These are phyloP conservation scores for Adelosebastes latens DNA, from an alignment of 2,797 vertebrate genomes.

Conservation along the genomic window DNA sequence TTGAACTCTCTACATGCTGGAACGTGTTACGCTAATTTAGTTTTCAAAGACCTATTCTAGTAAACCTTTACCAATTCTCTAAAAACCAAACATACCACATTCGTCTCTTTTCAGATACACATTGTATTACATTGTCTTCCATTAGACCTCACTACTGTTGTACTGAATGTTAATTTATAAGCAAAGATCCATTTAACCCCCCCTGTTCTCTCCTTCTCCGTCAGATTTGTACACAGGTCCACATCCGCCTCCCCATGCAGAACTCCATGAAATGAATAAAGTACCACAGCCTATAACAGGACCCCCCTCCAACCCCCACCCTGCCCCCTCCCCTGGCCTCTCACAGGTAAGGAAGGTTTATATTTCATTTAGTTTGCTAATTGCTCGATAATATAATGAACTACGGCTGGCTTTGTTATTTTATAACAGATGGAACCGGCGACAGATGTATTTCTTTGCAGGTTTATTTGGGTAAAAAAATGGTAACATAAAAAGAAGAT, in stretches of 20 bases:
- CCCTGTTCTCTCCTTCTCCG: neutral
- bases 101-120: neutral
- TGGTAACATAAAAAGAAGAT: too few species aligned
- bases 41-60: neutral
- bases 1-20: too few species aligned
- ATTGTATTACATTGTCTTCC: neutral
- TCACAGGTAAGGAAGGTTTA: slow-evolving; percentile 88
- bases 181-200: neutral
- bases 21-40: neutral
- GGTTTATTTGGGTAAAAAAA: too few species aligned
- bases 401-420: too few species aligned
- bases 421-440: too few species aligned
- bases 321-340: slow-evolving; percentile 94
- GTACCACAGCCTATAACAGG: slow-evolving; percentile 96
- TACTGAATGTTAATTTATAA: neutral
- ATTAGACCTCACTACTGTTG: neutral
- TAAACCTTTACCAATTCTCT: neutral
- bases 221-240: slow-evolving; percentile 82
- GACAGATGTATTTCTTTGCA: too few species aligned
- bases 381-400: too few species aligned
- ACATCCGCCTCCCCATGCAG: slow-evolving; percentile 90
- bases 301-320: slow-evolving; percentile 91
- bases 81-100: neutral
- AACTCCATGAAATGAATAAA: slow-evolving; percentile 99
- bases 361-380: too few species aligned